Evolutionary conservation across 1,140 invertebrate species (phyloP).

Genomic region (Oppia nitens): DNA sequence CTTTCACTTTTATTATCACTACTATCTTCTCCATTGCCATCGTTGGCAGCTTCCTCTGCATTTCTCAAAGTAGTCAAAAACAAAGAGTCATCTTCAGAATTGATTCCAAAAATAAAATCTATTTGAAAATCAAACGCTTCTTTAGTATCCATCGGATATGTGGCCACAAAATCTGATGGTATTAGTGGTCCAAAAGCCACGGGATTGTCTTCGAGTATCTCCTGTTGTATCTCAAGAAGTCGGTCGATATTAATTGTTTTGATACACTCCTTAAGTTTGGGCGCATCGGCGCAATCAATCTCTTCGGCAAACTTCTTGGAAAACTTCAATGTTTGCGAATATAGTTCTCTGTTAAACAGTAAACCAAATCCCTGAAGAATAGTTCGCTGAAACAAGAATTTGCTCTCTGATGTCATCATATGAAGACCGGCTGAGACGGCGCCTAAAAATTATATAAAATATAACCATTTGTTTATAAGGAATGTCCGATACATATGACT

Average conservation of each 20-base stretch:
- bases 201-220: neutral
- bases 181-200: constrained; percentile 3
- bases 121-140: constrained; percentile 1
- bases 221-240: neutral
- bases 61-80: neutral
- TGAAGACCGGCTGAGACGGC: constrained; percentile 27
- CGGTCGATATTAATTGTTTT: neutral
- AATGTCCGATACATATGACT: too few species aligned
- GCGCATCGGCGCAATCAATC: neutral
- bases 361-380: constrained; percentile 27
- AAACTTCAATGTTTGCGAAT: neutral
- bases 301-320: neutral
- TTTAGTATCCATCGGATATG: neutral
- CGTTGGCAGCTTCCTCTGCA: neutral
- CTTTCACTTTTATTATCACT: neutral
- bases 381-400: constrained; percentile 23
- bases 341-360: neutral
- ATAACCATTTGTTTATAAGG: too few species aligned
- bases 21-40: constrained; percentile 5
- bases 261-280: neutral
- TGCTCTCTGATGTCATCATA: constrained; percentile 25
- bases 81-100: constrained; percentile 9
- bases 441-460: too few species aligned
- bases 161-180: neutral
- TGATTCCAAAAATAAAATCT: constrained; percentile 7